These are phyloP conservation scores for Cheilinus undulatus DNA, from an alignment of 2,113 vertebrate genomes.

Conservation along the genomic window DNA sequence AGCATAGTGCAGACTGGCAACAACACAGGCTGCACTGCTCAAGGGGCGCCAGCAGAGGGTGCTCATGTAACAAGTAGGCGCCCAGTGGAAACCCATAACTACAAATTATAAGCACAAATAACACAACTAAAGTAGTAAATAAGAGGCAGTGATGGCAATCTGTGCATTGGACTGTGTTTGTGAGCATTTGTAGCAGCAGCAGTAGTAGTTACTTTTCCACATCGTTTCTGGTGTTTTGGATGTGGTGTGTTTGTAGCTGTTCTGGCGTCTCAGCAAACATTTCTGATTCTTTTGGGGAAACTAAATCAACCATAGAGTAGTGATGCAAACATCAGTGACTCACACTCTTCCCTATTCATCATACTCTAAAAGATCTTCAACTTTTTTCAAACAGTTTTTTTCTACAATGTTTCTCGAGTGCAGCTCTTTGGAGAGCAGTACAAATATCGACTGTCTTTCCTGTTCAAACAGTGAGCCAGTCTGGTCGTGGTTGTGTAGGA, in stretches of 20 bases:
- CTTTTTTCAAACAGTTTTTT: conserved; percentile 16
- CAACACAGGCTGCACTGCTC: too few species aligned
- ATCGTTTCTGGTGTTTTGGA: not conserved
- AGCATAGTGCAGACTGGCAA: too few species aligned
- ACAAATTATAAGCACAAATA: too few species aligned
- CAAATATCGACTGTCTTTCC: conserved; percentile 28
- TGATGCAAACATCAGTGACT: not conserved
- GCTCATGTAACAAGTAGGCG: too few species aligned
- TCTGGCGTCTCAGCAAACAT: conserved; percentile 3
- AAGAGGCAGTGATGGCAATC: too few species aligned
- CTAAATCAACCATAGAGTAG: not conserved
- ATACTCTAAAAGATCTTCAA: not conserved
- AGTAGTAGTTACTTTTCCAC: conserved; percentile 7
- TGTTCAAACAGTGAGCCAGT: conserved; percentile 5
- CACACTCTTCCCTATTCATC: not conserved
- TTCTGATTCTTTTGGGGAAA: not conserved
- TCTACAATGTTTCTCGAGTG: conserved; percentile 1
- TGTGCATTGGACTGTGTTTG: not conserved
- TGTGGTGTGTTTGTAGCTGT: not conserved
- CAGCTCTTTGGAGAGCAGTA: not conserved
- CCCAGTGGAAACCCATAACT: too few species aligned
- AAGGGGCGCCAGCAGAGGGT: too few species aligned
- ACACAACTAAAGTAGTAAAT: too few species aligned
- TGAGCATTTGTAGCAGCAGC: not conserved
- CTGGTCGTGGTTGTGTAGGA: not conserved